These are phyloP conservation scores for Girardinus metallicus DNA, from an alignment of 2,797 vertebrate species.

Conservation along the genomic window DNA sequence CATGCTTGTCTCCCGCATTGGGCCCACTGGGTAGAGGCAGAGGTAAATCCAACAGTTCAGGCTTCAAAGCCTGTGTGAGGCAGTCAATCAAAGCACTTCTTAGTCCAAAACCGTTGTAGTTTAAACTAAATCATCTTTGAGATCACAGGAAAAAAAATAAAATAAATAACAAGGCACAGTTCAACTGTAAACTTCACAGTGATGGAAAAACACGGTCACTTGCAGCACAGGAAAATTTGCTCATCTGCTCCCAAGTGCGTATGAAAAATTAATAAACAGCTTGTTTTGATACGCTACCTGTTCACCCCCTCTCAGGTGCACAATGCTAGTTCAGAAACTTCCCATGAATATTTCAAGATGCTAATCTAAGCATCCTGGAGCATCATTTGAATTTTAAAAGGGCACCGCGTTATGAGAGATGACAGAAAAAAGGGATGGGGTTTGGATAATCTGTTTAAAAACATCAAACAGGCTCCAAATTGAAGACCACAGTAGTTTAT, in stretches of 20 bases:
- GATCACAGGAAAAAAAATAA: neutral
- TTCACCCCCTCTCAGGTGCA: slow-evolving; percentile 52
- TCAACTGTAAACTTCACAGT: slow-evolving; percentile 13
- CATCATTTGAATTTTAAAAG: slow-evolving; percentile 70
- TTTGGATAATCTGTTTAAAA: slow-evolving; percentile 46
- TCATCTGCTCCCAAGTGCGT: slow-evolving; percentile 35
- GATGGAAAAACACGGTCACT: slow-evolving; percentile 18
- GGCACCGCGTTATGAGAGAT: slow-evolving; percentile 45
- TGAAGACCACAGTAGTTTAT: slow-evolving; percentile 28
- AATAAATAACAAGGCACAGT: neutral
- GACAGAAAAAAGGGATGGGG: slow-evolving; percentile 49
- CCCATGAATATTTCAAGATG: slow-evolving; percentile 76
- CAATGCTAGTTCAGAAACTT: slow-evolving; percentile 49
- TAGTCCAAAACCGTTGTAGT: neutral
- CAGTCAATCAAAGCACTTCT: slow-evolving; percentile 47
- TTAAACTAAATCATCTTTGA: neutral
- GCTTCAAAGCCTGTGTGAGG: slow-evolving; percentile 52
- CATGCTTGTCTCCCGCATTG: slow-evolving; percentile 50
- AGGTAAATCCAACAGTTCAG: slow-evolving; percentile 56
- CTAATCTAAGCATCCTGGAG: slow-evolving; percentile 67
- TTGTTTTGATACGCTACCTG: slow-evolving; percentile 58
- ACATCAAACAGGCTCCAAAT: slow-evolving; percentile 6
- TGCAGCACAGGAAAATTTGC: slow-evolving; percentile 14
- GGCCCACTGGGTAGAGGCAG: slow-evolving; percentile 41
- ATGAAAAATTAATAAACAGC: slow-evolving; percentile 62